Percentiles rank a stretch among this genome's conserved stretches.
phyloP scores from a whole-genome alignment of 2,797 vertebrate genomes.

The Eulemur albifrons region DNA sequence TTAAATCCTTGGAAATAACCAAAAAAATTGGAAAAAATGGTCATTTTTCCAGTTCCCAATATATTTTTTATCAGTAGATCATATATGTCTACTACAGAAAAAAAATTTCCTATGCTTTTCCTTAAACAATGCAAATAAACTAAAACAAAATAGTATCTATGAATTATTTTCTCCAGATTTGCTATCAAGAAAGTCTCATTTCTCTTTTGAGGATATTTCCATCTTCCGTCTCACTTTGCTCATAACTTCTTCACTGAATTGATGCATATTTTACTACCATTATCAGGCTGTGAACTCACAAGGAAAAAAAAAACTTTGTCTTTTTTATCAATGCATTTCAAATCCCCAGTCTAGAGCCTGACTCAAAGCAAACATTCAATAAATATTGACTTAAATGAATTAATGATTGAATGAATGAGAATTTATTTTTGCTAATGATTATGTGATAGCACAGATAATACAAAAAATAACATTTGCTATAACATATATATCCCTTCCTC shows the following conservation, averaged over 20 bases:
- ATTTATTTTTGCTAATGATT: slow-evolving; percentile 19
- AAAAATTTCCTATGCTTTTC: not conserved
- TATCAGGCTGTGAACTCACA: not conserved
- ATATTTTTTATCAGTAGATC: not conserved
- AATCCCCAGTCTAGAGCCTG: not conserved
- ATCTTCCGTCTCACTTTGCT: not conserved
- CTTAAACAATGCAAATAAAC: not conserved
- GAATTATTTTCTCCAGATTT: not conserved
- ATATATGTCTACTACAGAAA: not conserved
- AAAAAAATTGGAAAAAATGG: not conserved
- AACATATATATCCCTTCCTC: not conserved
- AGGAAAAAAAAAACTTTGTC: not conserved
- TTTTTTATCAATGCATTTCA: not conserved
- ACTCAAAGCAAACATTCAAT: not conserved
- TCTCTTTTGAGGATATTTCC: not conserved
- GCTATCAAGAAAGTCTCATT: not conserved
- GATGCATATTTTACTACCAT: not conserved
- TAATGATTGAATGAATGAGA: not conserved
- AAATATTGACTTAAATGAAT: not conserved
- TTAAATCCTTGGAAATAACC: not conserved
- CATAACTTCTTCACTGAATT: not conserved
- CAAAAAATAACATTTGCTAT: not conserved
- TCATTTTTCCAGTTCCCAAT: not conserved
- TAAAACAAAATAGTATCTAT: not conserved
- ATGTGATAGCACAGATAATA: not conserved